Evolutionary conservation across 1,140 invertebrate genomes (phyloP).

Genomic region (Drosophila truncata): DNA sequence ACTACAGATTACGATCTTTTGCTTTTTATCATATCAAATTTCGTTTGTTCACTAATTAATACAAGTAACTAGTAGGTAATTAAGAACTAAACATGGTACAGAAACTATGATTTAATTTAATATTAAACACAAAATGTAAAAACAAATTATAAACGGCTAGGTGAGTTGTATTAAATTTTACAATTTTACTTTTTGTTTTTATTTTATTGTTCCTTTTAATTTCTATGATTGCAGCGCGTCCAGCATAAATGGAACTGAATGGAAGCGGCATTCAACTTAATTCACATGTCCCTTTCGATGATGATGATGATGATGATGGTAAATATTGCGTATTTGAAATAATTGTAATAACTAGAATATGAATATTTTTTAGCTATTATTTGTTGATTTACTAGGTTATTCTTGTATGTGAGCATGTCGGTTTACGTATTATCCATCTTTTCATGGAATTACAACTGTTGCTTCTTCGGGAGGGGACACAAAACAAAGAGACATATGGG

Average conservation of each 20-base stretch:
- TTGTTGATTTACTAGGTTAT: conserved; percentile 21
- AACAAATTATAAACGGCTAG: conserved; percentile 39
- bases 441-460: conserved; percentile 16
- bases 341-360: conserved; percentile 35
- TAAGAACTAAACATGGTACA: conserved; percentile 62
- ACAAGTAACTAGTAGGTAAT: conserved; percentile 66
- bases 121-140: conserved; percentile 32
- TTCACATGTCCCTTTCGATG: conserved; percentile 18
- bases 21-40: conserved; percentile 73
- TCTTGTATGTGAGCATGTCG: conserved; percentile 1
- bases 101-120: conserved; percentile 62
- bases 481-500: neutral
- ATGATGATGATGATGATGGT: conserved; percentile 4
- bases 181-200: conserved; percentile 8
- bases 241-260: conserved; percentile 14
- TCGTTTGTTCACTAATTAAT: conserved; percentile 63
- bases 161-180: conserved; percentile 32
- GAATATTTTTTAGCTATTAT: conserved; percentile 32
- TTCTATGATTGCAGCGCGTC: conserved; percentile 35
- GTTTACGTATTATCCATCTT: neutral
- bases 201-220: conserved; percentile 17
- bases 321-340: conserved; percentile 33
- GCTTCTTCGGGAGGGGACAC: conserved; percentile 14
- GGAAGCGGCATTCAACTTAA: conserved; percentile 18
- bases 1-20: conserved; percentile 62